Percentiles rank a stretch among this genome's conserved stretches.
phyloP scores from a whole-genome alignment of 2,113 vertebrate genomes.

The Syngnathoides biaculeatus region DNA sequence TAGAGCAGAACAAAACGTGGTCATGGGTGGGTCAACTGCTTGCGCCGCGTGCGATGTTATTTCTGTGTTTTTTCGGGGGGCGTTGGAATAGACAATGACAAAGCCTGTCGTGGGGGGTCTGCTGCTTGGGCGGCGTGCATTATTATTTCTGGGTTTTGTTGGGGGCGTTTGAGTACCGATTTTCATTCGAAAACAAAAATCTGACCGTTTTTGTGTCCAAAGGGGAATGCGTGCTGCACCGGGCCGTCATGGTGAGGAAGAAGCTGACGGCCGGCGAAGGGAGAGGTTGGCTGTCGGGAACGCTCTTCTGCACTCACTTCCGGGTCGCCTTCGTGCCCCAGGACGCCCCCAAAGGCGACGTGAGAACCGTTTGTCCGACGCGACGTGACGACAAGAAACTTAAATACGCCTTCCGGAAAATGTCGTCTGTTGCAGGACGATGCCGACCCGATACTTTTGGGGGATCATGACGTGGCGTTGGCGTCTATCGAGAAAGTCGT shows the following conservation, averaged over 20 bases:
- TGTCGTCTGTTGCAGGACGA: conserved; percentile 62
- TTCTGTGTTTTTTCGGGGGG: no score
- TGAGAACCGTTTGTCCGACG: background rate
- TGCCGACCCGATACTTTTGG: conserved; percentile 68
- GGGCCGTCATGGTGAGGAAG: conserved; percentile 75
- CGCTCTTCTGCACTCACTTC: conserved; percentile 84
- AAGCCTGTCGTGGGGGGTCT: no score
- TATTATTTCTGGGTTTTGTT: no score
- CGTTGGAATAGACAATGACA: no score
- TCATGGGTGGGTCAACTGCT: no score
- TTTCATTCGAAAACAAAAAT: no score
- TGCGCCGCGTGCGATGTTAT: no score
- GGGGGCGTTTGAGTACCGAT: no score
- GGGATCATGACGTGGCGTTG: conserved; percentile 83
- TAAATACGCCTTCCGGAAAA: no score
- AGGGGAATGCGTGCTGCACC: conserved; percentile 76
- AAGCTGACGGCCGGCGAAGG: conserved; percentile 73
- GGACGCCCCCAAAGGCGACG: conserved; percentile 68
- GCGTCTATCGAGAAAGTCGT: conserved; percentile 86
- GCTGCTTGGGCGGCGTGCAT: no score
- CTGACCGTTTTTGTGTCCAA: background rate
- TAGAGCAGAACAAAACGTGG: no score
- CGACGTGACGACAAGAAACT: background rate
- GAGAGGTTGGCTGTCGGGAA: conserved; percentile 77
- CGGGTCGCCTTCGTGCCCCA: conserved; percentile 83